phyloP scores from a whole-genome alignment of 2,113 vertebrate genomes.

The Ictidomys tridecemlineatus region DNA sequence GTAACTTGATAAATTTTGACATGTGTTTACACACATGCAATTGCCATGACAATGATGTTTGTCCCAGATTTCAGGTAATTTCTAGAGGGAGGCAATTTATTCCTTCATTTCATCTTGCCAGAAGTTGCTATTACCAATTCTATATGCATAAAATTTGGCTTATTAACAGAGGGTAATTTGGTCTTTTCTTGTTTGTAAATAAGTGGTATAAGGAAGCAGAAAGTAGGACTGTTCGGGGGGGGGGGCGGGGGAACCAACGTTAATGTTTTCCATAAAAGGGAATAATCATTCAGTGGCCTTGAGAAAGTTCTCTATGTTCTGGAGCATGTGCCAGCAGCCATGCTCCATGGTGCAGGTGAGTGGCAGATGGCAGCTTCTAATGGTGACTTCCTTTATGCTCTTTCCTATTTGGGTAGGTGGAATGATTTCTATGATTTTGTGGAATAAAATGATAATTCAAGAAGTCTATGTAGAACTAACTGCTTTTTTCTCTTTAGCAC shows the following conservation, averaged over 20 bases:
- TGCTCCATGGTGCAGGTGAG: not conserved
- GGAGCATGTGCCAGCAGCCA: not conserved
- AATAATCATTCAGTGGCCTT: not conserved
- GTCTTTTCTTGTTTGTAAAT: not conserved
- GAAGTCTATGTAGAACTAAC: not conserved
- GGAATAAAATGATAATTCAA: not conserved
- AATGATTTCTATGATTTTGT: not conserved
- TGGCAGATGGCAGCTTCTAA: not conserved
- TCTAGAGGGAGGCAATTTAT: not conserved
- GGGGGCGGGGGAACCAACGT: not conserved
- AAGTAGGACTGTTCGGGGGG: not conserved
- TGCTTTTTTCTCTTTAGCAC: not conserved
- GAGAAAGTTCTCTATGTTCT: not conserved
- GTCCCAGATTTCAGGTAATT: not conserved
- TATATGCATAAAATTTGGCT: not conserved
- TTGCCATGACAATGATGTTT: too few relatives aligned
- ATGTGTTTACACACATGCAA: not conserved
- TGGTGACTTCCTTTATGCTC: not conserved
- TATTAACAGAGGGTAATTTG: not conserved
- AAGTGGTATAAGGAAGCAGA: not conserved
- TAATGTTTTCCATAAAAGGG: slow-evolving; percentile 51
- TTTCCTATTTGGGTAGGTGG: not conserved
- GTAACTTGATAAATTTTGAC: too few relatives aligned
- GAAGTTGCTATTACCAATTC: not conserved
- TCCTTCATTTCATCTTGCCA: not conserved